Conservation (phyloP, 2,888 invertebrate genomes). For the Conistra vaccinii region DNA sequence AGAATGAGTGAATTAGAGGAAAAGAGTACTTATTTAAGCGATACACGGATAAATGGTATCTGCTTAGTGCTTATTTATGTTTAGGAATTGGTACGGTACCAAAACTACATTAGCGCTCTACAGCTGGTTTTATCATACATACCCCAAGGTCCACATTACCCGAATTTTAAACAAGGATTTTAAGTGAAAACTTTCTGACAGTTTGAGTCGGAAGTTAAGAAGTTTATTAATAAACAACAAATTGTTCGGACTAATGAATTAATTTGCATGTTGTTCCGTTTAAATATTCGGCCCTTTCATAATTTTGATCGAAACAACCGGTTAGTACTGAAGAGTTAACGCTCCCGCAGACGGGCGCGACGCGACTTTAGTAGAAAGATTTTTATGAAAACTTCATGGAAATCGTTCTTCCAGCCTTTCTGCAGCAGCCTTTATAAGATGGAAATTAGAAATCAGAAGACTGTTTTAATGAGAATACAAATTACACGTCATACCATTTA, state of each 20-base stretch:
- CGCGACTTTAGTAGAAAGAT: too few relatives aligned
- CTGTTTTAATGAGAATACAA: neutral
- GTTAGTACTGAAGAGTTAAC: neutral
- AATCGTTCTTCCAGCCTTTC: too few relatives aligned
- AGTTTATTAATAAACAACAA: slow-evolving; percentile 65
- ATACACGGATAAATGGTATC: neutral
- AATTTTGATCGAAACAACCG: slow-evolving; percentile 13
- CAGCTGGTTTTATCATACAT: slow-evolving; percentile 4
- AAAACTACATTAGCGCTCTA: slow-evolving; percentile 5
- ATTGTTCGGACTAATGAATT: slow-evolving; percentile 70
- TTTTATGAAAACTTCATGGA: too few relatives aligned
- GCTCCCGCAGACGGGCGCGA: too few relatives aligned
- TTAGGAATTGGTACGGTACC: neutral
- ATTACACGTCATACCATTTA: neutral
- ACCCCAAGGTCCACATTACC: slow-evolving; percentile 25
- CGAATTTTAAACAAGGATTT: slow-evolving; percentile 38
- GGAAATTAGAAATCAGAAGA: neutral
- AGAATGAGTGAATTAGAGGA: too few relatives aligned
- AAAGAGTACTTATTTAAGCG: neutral
- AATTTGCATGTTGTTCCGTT: slow-evolving; percentile 62
- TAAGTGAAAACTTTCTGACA: slow-evolving; percentile 55
- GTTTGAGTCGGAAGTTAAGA: slow-evolving; percentile 48
- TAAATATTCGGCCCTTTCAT: slow-evolving; percentile 32
- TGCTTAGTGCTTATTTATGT: neutral
- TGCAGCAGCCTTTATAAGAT: neutral